Conservation (phyloP, 2,888 invertebrate species). For the Hydrotaea cyrtoneurina region DNA sequence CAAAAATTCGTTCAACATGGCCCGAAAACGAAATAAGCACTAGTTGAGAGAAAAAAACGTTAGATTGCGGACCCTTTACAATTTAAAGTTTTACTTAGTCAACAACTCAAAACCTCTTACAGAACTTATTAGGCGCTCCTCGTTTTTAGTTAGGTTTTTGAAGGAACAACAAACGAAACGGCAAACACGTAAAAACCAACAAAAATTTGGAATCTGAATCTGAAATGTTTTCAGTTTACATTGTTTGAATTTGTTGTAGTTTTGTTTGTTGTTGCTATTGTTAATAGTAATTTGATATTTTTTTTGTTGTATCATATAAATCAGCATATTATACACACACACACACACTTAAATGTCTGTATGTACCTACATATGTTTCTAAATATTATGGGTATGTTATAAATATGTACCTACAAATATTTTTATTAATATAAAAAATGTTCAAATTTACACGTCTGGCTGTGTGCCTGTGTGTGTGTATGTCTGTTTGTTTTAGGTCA, state of each 20-base stretch:
- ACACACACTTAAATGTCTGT: neutral
- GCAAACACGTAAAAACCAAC: neutral
- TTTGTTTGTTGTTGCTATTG: slow-evolving; percentile 40
- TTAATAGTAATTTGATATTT: slow-evolving; percentile 67
- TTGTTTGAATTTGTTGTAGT: slow-evolving; percentile 39
- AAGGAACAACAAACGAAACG: neutral
- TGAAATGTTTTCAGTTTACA: slow-evolving; percentile 44
- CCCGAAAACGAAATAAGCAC: no score
- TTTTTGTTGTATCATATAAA: slow-evolving; percentile 60
- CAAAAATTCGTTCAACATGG: no score
- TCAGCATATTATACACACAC: slow-evolving; percentile 54
- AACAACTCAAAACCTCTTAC: no score
- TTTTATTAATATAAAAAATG: slow-evolving; percentile 40
- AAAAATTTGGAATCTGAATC: neutral
- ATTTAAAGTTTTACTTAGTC: no score
- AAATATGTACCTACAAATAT: slow-evolving; percentile 26
- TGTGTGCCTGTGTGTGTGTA: slow-evolving; percentile 15
- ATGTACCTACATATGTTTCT: no score
- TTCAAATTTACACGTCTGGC: neutral
- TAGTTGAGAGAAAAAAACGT: no score
- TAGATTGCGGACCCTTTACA: no score
- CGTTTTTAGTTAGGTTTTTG: neutral
- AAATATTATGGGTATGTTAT: neutral
- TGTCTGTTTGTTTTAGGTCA: slow-evolving; percentile 55
- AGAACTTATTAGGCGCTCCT: neutral